phyloP scores from a whole-genome alignment of 2,888 invertebrate genomes.

The Pseudanteris insignis region DNA sequence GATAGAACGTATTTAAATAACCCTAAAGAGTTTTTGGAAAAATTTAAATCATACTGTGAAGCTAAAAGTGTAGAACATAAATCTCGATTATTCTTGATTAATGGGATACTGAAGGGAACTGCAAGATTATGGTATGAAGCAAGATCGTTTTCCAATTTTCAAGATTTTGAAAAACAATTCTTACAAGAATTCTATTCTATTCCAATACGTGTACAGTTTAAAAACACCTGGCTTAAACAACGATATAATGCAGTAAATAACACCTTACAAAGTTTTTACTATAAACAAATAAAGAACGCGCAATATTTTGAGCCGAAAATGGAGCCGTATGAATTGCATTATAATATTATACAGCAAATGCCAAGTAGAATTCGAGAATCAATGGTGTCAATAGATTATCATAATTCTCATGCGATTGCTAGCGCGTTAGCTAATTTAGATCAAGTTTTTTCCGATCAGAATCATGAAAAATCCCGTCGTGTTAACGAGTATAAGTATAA shows the following conservation, averaged over 20 bases:
- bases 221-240: conserved; percentile 13
- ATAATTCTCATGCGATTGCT: conserved; percentile 13
- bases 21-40: conserved; percentile 1
- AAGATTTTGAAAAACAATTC: conserved; percentile 12
- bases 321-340: conserved; percentile 23
- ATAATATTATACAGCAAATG: conserved; percentile 36
- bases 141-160: conserved; percentile 2
- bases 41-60: conserved; percentile 1
- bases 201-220: conserved; percentile 6
- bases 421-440: conserved; percentile 8
- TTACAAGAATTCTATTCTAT: conserved; percentile 33
- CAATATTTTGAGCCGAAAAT: conserved; percentile 17
- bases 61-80: background rate
- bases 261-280: conserved; percentile 20
- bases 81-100: background rate
- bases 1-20: background rate
- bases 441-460: no score
- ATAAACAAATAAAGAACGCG: conserved; percentile 20
- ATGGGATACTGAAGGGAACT: background rate
- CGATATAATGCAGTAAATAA: conserved; percentile 9
- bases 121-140: conserved; percentile 28
- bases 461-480: no score
- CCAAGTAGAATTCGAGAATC: conserved; percentile 16
- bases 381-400: conserved; percentile 21
- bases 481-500: no score